A percentile compares a stretch with the other conserved stretches of the same genome.
These are phyloP conservation scores for Dermochelys coriacea DNA, from an alignment of 2,797 vertebrate species.

Conservation along the genomic window DNA sequence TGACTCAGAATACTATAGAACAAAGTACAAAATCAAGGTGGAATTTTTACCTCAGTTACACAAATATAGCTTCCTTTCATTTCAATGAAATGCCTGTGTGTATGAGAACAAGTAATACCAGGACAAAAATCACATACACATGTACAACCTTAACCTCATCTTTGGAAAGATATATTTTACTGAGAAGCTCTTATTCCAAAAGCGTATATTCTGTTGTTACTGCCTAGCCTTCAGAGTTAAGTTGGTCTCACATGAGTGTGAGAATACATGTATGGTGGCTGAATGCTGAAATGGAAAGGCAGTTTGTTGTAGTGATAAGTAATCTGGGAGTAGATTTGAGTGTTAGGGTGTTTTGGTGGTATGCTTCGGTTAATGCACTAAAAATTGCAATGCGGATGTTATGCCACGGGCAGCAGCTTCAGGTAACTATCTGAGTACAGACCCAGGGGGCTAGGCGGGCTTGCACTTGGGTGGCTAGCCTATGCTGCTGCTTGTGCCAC, in stretches of 20 bases:
- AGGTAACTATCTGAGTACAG: not conserved
- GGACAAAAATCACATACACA: not conserved
- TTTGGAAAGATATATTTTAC: not conserved
- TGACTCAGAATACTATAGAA: not conserved
- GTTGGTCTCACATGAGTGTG: not conserved
- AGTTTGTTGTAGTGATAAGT: not conserved
- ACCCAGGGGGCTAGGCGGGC: not conserved
- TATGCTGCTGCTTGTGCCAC: not conserved
- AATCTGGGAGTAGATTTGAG: not conserved
- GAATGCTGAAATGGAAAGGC: not conserved
- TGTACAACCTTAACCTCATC: not conserved
- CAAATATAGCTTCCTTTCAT: not conserved
- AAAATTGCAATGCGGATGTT: not conserved
- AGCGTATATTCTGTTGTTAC: not conserved
- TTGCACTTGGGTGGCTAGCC: not conserved
- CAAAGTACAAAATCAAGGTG: constrained; percentile 4
- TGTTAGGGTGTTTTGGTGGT: not conserved
- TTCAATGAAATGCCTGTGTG: not conserved
- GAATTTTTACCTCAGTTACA: not conserved
- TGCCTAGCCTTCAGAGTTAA: not conserved
- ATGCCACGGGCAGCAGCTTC: not conserved
- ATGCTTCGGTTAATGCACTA: not conserved
- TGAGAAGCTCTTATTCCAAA: not conserved
- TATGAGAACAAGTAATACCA: constrained; percentile 9
- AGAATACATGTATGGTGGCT: not conserved